Base-by-base conservation (phyloP, 2,113 vertebrate genomes). In the Onychostruthus taczanowskii region DNA sequence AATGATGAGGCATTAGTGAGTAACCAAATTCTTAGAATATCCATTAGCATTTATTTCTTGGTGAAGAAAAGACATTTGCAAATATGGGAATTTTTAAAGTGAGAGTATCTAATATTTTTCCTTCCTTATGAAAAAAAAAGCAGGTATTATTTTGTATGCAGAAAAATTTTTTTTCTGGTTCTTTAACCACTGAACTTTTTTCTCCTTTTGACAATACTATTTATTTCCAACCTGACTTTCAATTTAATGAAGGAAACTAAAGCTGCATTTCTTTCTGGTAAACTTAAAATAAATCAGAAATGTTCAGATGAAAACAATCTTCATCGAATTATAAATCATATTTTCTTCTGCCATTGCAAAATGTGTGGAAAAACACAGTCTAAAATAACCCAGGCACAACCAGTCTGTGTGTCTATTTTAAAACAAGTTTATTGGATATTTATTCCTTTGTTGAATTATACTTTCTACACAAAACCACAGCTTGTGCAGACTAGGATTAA, bases 391-490 rank as follows among this genome's bases (percentile, higher is more conserved):
- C 41, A 86, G 75, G 50, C 63, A 83, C 59, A 82, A 77, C 31
- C 41, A 69, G 59, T 46, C 39, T 61, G 11, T 76, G 27, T 53
- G 22, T 50, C 75, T 95, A 80, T 76, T 94, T 90, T 91, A 66
- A 93, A 95, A 83, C 12, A 90, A 33, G 79, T 87, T 94, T 94
- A 93, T 41, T 91, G 81, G 50, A 77, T 92, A 61, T 80, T 95
- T 87, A 85, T 94, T 92, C 19, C 37, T 76, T 77, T 87, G 70
- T 33, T 90, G 80, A 58, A 55, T 93, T 91, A 91, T 95, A 76
- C 37, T 89, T 92, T 96, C 80, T 92, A 53, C 89, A 93, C 55
- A 91, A 90, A 83, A 92, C 56, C 52, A 74, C 76, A 86, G 47
- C 47, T 84, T 80, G 31, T 5, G 2, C 73, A 90, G 35, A 68